phyloP scores from a whole-genome alignment of 1,140 invertebrate species.

The Zaprionus camerounensis region DNA sequence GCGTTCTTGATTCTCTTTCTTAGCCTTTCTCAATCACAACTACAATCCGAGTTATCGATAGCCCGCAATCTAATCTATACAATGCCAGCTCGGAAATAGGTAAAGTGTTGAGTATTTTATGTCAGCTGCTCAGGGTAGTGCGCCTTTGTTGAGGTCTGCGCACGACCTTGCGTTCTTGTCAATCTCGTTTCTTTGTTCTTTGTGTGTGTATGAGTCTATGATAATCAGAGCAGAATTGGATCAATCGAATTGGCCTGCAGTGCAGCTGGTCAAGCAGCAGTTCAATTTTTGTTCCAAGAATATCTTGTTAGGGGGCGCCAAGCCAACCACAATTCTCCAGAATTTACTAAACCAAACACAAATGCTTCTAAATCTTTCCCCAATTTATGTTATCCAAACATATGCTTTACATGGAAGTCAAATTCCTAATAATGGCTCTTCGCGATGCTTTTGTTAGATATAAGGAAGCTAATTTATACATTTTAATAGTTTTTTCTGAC shows the following conservation, averaged over 20 bases:
- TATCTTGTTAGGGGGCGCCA: constrained; percentile 17
- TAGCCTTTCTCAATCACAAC: constrained; percentile 28
- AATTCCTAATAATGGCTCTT: constrained; percentile 9
- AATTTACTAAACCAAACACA: constrained; percentile 12
- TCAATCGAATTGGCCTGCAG: constrained; percentile 1
- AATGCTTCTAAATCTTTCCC: constrained; percentile 1
- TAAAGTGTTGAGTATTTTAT: constrained; percentile 31
- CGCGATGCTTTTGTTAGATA: neutral
- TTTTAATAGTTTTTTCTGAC: neutral
- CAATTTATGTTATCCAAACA: constrained; percentile 23
- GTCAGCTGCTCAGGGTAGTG: constrained; percentile 26
- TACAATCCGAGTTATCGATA: constrained; percentile 23
- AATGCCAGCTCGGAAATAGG: constrained; percentile 16
- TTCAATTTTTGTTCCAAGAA: constrained; percentile 24
- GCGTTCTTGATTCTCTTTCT: neutral
- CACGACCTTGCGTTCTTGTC: constrained; percentile 27
- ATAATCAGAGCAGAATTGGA: neutral
- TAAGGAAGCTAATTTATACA: neutral
- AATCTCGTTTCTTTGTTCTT: constrained; percentile 6
- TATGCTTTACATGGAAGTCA: neutral
- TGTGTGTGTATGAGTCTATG: constrained; percentile 1
- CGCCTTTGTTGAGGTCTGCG: neutral
- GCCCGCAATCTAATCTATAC: constrained; percentile 44
- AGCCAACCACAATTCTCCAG: neutral
- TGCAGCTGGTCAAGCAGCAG: constrained; percentile 15